Percentiles rank a stretch among this genome's conserved stretches.
These are phyloP conservation scores for Epistrophe grossulariae DNA, from an alignment of 2,888 invertebrate genomes.

Conservation along the genomic window DNA sequence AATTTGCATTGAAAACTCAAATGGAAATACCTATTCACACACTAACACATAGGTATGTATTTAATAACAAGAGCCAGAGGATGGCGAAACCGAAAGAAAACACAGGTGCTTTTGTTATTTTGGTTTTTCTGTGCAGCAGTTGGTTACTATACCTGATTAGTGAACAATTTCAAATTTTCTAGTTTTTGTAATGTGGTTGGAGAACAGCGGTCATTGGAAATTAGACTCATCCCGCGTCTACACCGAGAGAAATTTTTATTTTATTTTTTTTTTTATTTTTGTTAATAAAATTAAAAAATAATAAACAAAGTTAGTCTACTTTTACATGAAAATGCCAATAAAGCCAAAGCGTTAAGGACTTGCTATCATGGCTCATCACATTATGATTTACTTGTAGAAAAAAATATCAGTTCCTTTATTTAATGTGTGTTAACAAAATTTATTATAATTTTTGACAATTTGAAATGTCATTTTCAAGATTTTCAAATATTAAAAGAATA, in stretches of 20 bases:
- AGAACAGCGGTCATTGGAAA: constrained; percentile 18
- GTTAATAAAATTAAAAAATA: too few relatives aligned
- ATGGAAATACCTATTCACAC: constrained; percentile 15
- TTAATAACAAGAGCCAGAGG: neutral
- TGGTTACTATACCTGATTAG: constrained; percentile 31
- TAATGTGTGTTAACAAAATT: too few relatives aligned
- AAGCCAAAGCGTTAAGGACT: too few relatives aligned
- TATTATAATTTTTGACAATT: too few relatives aligned
- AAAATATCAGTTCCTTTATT: too few relatives aligned
- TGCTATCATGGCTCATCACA: too few relatives aligned
- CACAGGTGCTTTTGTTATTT: constrained; percentile 26
- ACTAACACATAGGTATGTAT: neutral
- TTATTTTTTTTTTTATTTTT: too few relatives aligned
- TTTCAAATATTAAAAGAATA: too few relatives aligned
- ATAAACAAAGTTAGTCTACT: too few relatives aligned
- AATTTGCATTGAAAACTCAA: constrained; percentile 64
- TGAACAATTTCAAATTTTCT: neutral
- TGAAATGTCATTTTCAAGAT: too few relatives aligned
- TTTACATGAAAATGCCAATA: too few relatives aligned
- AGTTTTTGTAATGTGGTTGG: neutral
- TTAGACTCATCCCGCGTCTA: constrained; percentile 39
- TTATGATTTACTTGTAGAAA: too few relatives aligned
- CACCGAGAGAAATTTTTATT: neutral
- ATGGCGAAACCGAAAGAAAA: neutral
- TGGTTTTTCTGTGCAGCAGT: neutral